phyloP scores from a whole-genome alignment of 2,888 invertebrate genomes.

The Orchesella flavescens region DNA sequence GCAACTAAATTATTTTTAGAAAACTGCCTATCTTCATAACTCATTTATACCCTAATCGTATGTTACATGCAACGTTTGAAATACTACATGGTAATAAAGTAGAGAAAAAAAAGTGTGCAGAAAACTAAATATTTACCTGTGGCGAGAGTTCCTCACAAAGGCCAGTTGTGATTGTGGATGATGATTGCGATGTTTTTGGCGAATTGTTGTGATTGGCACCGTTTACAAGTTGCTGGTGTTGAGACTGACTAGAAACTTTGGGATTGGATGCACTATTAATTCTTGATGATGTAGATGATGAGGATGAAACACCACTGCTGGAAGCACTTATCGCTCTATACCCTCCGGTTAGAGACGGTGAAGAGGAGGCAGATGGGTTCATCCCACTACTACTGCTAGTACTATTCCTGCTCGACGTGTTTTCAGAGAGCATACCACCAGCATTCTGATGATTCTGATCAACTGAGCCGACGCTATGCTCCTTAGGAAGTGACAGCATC shows the following conservation, averaged over 20 bases:
- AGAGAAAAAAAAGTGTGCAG: too few relatives aligned
- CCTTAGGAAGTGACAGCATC: constrained; percentile 68
- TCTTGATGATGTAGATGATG: constrained; percentile 48
- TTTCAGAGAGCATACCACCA: constrained; percentile 13
- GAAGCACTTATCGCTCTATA: constrained; percentile 54
- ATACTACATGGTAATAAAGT: too few relatives aligned
- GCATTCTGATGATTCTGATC: constrained; percentile 15
- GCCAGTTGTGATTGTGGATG: constrained; percentile 12
- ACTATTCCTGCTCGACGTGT: background rate
- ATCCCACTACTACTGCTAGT: constrained; percentile 16
- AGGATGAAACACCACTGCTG: constrained; percentile 52
- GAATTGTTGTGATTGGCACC: constrained; percentile 54
- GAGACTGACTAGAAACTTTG: constrained; percentile 62
- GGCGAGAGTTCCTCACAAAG: constrained; percentile 23
- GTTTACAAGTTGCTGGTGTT: constrained; percentile 49
- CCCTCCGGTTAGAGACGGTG: constrained; percentile 45
- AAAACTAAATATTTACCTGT: constrained; percentile 48
- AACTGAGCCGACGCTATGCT: constrained; percentile 51
- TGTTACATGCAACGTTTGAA: too few relatives aligned
- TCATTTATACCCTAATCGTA: too few relatives aligned
- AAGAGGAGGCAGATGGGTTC: constrained; percentile 32
- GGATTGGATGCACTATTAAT: constrained; percentile 48
- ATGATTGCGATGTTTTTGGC: constrained; percentile 44
- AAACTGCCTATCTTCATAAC: too few relatives aligned
- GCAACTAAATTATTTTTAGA: too few relatives aligned